Percentiles rank a stretch among this genome's conserved stretches.
phyloP scores from a whole-genome alignment of 2,797 vertebrate genomes.

The Salarias fasciatus region DNA sequence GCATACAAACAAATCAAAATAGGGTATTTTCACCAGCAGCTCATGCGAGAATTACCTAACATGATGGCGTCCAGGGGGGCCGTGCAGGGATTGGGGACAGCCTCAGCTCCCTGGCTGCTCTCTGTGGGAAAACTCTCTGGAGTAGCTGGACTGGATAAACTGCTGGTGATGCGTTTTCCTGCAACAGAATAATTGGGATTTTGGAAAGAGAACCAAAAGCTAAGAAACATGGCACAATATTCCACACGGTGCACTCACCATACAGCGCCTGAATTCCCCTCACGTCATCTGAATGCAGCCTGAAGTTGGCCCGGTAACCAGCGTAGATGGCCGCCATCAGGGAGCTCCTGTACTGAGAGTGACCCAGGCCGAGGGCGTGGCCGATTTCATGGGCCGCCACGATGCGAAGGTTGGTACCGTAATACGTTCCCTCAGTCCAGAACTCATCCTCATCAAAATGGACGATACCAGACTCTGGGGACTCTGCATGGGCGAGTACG shows the following conservation, averaged over 20 bases:
- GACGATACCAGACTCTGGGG: constrained; percentile 87
- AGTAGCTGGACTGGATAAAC: constrained; percentile 33
- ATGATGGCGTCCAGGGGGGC: constrained; percentile 87
- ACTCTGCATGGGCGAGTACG: constrained; percentile 89
- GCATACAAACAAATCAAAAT: neutral
- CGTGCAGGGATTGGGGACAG: constrained; percentile 84
- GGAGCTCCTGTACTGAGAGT: constrained; percentile 85
- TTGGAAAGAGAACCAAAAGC: too few species aligned
- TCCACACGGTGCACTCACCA: constrained; percentile 73
- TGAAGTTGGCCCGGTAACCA: constrained; percentile 86
- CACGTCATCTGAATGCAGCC: constrained; percentile 87
- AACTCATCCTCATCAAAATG: constrained; percentile 91
- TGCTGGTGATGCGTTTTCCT: constrained; percentile 74
- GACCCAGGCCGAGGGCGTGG: constrained; percentile 89
- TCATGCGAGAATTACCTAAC: constrained; percentile 79
- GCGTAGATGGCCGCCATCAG: constrained; percentile 89
- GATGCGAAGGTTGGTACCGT: constrained; percentile 90
- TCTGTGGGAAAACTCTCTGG: constrained; percentile 48
- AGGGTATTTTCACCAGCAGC: neutral
- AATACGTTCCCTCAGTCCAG: constrained; percentile 87
- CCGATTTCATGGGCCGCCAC: constrained; percentile 92
- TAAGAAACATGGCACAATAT: too few species aligned
- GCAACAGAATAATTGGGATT: constrained; percentile 14
- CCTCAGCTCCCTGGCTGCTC: constrained; percentile 34
- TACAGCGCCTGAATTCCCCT: constrained; percentile 89